These are phyloP conservation scores for Talpa occidentalis DNA, from an alignment of 2,113 vertebrate species.

Conservation along the genomic window DNA sequence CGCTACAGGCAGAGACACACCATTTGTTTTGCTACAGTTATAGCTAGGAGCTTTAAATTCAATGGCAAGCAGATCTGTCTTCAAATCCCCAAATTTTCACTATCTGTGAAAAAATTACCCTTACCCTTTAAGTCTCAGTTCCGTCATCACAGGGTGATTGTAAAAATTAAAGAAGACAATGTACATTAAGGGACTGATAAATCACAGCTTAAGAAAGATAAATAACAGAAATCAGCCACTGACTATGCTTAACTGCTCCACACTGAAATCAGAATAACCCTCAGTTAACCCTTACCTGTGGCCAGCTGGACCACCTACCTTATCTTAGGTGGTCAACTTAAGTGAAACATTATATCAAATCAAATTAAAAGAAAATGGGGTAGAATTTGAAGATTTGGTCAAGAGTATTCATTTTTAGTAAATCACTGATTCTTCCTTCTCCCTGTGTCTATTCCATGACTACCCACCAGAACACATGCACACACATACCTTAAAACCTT, in stretches of 20 bases:
- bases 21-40: not conserved
- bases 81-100: not conserved
- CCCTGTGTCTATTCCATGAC: not conserved
- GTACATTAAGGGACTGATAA: not conserved
- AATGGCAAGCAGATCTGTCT: not conserved
- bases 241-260: not conserved
- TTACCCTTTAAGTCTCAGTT: not conserved
- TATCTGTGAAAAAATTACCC: not conserved
- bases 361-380: constrained; percentile 9
- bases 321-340: not conserved
- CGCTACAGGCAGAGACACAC: not conserved
- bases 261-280: not conserved
- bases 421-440: not conserved
- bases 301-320: not conserved
- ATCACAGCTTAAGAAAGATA: not conserved
- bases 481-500: not conserved
- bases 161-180: not conserved
- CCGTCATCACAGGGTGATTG: not conserved
- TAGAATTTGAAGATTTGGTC: not conserved
- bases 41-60: not conserved
- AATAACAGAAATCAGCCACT: not conserved
- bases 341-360: constrained; percentile 8
- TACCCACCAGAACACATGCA: not conserved
- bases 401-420: not conserved
- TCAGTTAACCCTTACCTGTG: not conserved